Evolutionary conservation across 2,888 invertebrate species (phyloP).

Genomic region (Parasteatoda lunata): DNA sequence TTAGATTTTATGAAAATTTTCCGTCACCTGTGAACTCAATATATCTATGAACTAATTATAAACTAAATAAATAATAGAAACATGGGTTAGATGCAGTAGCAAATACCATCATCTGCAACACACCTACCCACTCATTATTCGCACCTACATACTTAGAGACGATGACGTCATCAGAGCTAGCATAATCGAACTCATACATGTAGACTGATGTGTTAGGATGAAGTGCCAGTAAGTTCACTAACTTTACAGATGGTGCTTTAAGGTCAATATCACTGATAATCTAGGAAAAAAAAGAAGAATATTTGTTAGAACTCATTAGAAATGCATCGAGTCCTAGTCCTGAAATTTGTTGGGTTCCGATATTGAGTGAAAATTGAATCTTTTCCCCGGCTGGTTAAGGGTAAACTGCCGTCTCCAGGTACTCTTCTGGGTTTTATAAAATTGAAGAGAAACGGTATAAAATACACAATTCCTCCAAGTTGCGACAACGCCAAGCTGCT

Average conservation of each 20-base stretch:
- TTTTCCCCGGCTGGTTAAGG: no score
- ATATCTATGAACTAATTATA: neutral
- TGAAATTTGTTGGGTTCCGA: no score
- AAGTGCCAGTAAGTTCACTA: conserved; percentile 72
- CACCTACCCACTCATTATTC: conserved; percentile 73
- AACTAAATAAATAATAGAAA: conserved; percentile 1
- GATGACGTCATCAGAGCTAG: conserved; percentile 73
- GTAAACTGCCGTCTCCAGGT: no score
- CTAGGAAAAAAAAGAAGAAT: conserved; percentile 68
- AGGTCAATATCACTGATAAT: conserved; percentile 74
- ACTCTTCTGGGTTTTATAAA: no score
- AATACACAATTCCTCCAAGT: no score
- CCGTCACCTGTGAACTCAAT: neutral
- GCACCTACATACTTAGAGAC: conserved; percentile 69
- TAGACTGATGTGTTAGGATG: conserved; percentile 71
- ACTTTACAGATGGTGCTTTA: conserved; percentile 73
- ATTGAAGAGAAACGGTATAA: no score
- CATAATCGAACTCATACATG: conserved; percentile 73
- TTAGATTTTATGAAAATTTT: neutral
- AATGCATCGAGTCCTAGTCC: no score
- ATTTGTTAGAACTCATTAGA: no score
- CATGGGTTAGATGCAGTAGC: conserved; percentile 51
- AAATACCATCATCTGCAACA: conserved; percentile 61
- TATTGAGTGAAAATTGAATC: no score
- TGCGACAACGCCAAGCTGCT: no score